A percentile compares a stretch with the other conserved stretches of the same genome.
These are phyloP conservation scores for Drosophila melanica DNA, from an alignment of 1,140 invertebrate species.

Conservation along the genomic window DNA sequence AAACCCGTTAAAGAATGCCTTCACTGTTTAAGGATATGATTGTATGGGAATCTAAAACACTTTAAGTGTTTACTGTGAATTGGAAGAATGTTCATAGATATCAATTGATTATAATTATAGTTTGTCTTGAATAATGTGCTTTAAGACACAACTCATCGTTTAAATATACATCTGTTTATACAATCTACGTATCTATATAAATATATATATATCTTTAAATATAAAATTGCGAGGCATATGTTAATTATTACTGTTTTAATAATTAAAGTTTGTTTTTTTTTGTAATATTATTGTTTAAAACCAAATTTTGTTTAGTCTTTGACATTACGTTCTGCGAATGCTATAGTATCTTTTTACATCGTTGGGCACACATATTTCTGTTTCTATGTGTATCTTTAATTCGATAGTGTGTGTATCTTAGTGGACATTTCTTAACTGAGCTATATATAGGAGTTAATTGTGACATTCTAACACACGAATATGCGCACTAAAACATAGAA, in stretches of 20 bases:
- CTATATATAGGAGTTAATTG: not conserved
- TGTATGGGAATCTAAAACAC: slow-evolving; percentile 9
- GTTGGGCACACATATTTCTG: not conserved
- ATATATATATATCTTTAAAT: slow-evolving; percentile 10
- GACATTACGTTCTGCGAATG: slow-evolving; percentile 30
- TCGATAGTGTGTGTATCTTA: not conserved
- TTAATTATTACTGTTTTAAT: slow-evolving; percentile 4
- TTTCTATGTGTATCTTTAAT: not conserved
- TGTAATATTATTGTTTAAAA: slow-evolving; percentile 39
- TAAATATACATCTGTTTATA: not conserved
- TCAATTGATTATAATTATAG: no score
- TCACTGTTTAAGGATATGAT: not conserved
- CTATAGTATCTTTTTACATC: slow-evolving; percentile 1
- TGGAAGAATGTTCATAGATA: slow-evolving; percentile 15
- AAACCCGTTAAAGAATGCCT: no score
- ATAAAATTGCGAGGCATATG: slow-evolving; percentile 37
- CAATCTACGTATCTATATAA: not conserved
- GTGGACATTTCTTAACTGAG: not conserved
- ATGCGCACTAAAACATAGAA: not conserved
- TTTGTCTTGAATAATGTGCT: no score
- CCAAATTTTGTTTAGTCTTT: slow-evolving; percentile 45
- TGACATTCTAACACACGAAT: not conserved
- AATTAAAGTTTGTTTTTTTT: slow-evolving; percentile 5
- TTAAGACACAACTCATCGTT: not conserved
- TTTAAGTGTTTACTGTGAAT: slow-evolving; percentile 30